Percentiles rank a stretch among this genome's conserved stretches.
These are phyloP conservation scores for Berghia stephanieae DNA, from an alignment of 1,140 invertebrate genomes.

Conservation along the genomic window DNA sequence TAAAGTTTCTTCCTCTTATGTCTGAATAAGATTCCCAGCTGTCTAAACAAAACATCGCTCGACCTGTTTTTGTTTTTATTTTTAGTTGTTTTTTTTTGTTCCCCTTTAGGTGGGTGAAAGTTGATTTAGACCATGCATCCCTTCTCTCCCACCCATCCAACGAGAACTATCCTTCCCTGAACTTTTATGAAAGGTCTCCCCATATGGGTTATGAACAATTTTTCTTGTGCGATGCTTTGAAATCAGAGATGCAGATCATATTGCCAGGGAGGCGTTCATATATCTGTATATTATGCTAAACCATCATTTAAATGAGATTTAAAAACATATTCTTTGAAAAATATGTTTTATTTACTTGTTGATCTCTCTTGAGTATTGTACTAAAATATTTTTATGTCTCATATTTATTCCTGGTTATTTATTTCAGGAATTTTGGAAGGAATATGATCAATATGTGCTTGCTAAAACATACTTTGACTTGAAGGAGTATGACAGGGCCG, in stretches of 20 bases:
- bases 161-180: too few species aligned
- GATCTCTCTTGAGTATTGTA: neutral
- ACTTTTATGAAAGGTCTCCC: too few species aligned
- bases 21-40: too few species aligned
- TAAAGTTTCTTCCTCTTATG: too few species aligned
- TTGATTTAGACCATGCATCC: too few species aligned
- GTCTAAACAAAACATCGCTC: neutral
- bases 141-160: too few species aligned
- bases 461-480: slow-evolving; percentile 92
- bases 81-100: neutral
- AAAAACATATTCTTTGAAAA: neutral
- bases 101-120: neutral
- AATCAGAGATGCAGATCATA: too few species aligned
- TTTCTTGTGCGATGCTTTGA: too few species aligned
- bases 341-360: neutral
- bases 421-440: slow-evolving; percentile 66
- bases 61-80: neutral
- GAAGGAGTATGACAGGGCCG: slow-evolving; percentile 90
- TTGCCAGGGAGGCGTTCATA: too few species aligned
- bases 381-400: neutral
- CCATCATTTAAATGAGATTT: too few species aligned
- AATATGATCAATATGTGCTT: slow-evolving; percentile 78
- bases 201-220: too few species aligned
- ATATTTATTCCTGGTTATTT: neutral
- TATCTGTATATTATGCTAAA: too few species aligned